Evolutionary conservation across 2,888 invertebrate genomes (phyloP).

Genomic region (Drosophila maculinotata): DNA sequence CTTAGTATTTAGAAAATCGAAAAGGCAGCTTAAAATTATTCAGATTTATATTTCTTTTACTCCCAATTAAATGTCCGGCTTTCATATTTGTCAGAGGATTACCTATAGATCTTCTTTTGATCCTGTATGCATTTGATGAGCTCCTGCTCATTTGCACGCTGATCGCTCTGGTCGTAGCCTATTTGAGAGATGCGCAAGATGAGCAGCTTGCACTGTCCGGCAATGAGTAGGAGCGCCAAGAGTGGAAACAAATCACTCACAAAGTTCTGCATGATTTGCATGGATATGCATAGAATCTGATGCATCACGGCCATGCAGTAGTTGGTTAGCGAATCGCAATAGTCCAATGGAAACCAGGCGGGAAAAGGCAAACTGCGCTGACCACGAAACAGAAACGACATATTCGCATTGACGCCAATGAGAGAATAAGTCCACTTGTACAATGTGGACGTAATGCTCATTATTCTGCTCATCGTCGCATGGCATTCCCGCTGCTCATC

Average conservation of each 20-base stretch:
- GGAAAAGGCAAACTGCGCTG: constrained; percentile 50
- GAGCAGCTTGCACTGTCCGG: constrained; percentile 54
- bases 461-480: not conserved
- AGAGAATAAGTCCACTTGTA: constrained; percentile 20
- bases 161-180: constrained; percentile 34
- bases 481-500: constrained; percentile 8
- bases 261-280: constrained; percentile 45
- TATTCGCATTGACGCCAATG: not conserved
- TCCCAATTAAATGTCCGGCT: too few relatives aligned
- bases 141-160: constrained; percentile 39
- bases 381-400: constrained; percentile 11
- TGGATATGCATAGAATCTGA: constrained; percentile 23
- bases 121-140: constrained; percentile 59
- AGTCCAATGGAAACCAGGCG: constrained; percentile 60
- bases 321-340: constrained; percentile 38
- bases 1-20: too few relatives aligned
- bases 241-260: constrained; percentile 57
- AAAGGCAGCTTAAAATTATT: too few relatives aligned
- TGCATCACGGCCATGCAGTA: constrained; percentile 28
- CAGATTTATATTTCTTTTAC: too few relatives aligned
- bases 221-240: constrained; percentile 30
- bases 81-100: too few relatives aligned
- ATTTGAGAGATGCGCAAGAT: constrained; percentile 48
- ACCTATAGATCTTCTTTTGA: constrained; percentile 61
- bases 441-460: constrained; percentile 20